Percentiles rank a stretch among this genome's conserved stretches.
phyloP scores from a whole-genome alignment of 2,888 invertebrate species.

The Dicranocentrus wangi region DNA sequence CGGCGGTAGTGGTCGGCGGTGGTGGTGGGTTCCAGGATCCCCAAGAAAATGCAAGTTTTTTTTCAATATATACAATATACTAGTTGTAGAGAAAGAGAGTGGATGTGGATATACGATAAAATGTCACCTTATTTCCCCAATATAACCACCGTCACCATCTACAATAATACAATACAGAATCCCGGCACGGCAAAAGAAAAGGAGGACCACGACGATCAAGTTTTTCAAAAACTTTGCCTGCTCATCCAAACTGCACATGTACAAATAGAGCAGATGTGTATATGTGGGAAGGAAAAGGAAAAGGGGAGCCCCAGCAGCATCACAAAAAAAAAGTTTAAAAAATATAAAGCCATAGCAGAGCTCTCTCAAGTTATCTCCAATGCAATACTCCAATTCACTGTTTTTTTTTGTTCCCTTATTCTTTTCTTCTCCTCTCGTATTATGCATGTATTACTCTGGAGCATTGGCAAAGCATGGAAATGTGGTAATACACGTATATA shows the following conservation, averaged over 20 bases:
- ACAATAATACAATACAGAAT: slow-evolving; percentile 21
- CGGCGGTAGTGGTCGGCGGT: too few relatives aligned
- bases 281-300: not conserved
- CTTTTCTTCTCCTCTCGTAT: not conserved
- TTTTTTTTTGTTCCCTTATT: too few relatives aligned
- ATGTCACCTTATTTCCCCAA: slow-evolving; percentile 39
- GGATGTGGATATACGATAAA: too few relatives aligned
- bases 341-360: not conserved
- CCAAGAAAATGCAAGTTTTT: too few relatives aligned
- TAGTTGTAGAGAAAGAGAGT: too few relatives aligned
- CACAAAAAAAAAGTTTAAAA: not conserved
- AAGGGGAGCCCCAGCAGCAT: slow-evolving; percentile 24
- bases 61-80: not conserved
- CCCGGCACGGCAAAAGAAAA: slow-evolving; percentile 27
- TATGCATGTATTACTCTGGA: not conserved
- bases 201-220: slow-evolving; percentile 26
- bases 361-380: not conserved
- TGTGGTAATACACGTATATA: too few relatives aligned
- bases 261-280: slow-evolving; percentile 27
- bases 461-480: not conserved
- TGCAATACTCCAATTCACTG: slow-evolving; percentile 15
- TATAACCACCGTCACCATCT: too few relatives aligned
- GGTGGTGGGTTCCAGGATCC: too few relatives aligned
- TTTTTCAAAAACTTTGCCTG: not conserved
- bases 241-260: slow-evolving; percentile 19